phyloP scores from a whole-genome alignment of 1,140 invertebrate species.

The Fopius arisanus region DNA sequence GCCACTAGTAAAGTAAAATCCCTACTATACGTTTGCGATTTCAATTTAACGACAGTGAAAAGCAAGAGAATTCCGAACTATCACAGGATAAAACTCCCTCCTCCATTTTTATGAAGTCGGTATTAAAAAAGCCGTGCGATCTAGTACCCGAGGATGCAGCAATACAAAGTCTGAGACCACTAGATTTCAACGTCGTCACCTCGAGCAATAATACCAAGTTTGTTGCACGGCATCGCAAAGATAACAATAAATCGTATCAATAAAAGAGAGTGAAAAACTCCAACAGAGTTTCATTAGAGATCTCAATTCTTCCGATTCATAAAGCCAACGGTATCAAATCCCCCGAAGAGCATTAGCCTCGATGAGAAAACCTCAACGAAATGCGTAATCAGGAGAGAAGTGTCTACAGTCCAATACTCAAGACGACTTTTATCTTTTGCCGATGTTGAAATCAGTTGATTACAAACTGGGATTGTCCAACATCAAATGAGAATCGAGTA shows the following conservation, averaged over 20 bases:
- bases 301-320: slow-evolving; percentile 2
- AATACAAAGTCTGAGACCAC: neutral
- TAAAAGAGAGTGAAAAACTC: neutral
- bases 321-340: neutral
- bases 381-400: neutral
- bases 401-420: neutral
- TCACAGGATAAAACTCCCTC: neutral
- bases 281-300: neutral
- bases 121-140: neutral
- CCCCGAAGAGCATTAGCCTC: neutral
- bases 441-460: neutral
- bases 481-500: slow-evolving; percentile 2
- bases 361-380: neutral
- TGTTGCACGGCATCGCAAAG: neutral
- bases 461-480: neutral
- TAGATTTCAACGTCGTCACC: neutral
- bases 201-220: neutral
- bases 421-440: neutral
- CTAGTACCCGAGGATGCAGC: neutral
- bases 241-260: neutral
- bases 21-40: neutral
- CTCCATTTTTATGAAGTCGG: neutral
- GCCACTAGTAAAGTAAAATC: neutral
- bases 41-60: neutral
- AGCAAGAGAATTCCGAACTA: neutral